Evolutionary conservation across 2,113 vertebrate genomes (phyloP).

Genomic region (Silurus glanis): DNA sequence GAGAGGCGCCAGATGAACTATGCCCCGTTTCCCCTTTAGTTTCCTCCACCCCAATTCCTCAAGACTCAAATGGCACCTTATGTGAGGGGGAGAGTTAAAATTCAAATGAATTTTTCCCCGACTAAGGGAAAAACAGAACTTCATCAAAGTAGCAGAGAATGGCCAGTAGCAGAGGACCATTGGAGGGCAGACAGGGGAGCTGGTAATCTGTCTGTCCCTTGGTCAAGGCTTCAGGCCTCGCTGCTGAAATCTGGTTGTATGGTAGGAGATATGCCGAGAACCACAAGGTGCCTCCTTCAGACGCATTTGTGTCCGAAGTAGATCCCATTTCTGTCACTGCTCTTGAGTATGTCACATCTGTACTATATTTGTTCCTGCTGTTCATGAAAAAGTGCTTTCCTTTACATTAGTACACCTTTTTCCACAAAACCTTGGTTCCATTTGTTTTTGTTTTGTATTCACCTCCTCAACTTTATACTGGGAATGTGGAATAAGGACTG

Average conservation of each 20-base stretch:
- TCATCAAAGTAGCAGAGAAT: slow-evolving; percentile 40
- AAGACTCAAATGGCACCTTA: slow-evolving; percentile 74
- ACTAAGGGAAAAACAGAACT: slow-evolving; percentile 50
- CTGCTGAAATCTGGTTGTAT: slow-evolving; percentile 27
- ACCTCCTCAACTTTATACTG: slow-evolving; percentile 38
- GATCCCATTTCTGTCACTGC: slow-evolving; percentile 56
- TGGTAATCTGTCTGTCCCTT: slow-evolving; percentile 17
- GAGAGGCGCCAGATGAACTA: slow-evolving; percentile 62
- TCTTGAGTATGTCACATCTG: slow-evolving; percentile 48
- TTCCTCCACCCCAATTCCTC: slow-evolving; percentile 48
- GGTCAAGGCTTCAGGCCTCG: background rate
- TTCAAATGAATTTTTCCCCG: slow-evolving; percentile 15
- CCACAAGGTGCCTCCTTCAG: slow-evolving; percentile 49
- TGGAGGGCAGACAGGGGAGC: slow-evolving; percentile 39
- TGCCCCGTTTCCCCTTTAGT: slow-evolving; percentile 28
- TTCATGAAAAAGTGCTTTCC: slow-evolving; percentile 40
- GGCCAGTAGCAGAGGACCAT: slow-evolving; percentile 43
- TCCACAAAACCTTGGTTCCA: slow-evolving; percentile 24
- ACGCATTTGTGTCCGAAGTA: slow-evolving; percentile 52
- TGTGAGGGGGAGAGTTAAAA: slow-evolving; percentile 71
- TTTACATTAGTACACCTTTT: slow-evolving; percentile 27
- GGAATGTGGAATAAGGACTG: slow-evolving; percentile 32
- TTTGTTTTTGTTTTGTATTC: slow-evolving; percentile 54
- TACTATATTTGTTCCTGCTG: slow-evolving; percentile 51
- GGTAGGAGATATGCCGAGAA: slow-evolving; percentile 38